Conservation (phyloP, 2,888 invertebrate genomes). For the Chesias legatella region DNA sequence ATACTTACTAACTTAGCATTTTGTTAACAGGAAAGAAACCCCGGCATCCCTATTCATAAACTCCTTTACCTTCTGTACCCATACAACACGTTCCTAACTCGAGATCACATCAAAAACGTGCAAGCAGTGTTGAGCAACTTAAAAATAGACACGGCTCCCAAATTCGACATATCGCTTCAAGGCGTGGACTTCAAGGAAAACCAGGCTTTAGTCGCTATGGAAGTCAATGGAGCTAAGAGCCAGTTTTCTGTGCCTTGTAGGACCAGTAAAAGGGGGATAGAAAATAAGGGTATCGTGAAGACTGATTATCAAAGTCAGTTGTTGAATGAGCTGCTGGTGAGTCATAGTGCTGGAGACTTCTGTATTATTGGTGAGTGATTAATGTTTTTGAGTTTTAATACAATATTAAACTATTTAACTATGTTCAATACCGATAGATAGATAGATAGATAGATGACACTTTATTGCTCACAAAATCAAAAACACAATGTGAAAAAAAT, state of each 20-base stretch:
- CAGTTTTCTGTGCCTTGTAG: slow-evolving; percentile 67
- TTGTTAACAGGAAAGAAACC: slow-evolving; percentile 85
- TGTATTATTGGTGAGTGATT: slow-evolving; percentile 85
- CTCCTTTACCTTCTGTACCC: slow-evolving; percentile 91
- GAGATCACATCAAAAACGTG: slow-evolving; percentile 87
- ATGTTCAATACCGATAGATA: too few species aligned
- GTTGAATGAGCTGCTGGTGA: slow-evolving; percentile 88
- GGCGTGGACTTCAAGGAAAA: slow-evolving; percentile 51
- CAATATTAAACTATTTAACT: too few species aligned
- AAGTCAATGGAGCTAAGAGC: slow-evolving; percentile 58
- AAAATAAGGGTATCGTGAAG: slow-evolving; percentile 73
- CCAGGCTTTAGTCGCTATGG: slow-evolving; percentile 61
- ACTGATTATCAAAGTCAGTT: slow-evolving; percentile 90
- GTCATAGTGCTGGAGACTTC: slow-evolving; percentile 90
- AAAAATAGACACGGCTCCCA: slow-evolving; percentile 56
- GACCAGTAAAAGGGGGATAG: slow-evolving; percentile 38
- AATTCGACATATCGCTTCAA: slow-evolving; percentile 43
- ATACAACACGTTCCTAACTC: slow-evolving; percentile 87
- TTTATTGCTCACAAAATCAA: too few species aligned
- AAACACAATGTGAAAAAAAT: too few species aligned
- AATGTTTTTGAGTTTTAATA: neutral
- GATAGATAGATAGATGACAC: too few species aligned
- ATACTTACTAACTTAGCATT: neutral
- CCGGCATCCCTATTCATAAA: slow-evolving; percentile 83
- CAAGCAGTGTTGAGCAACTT: slow-evolving; percentile 85